phyloP scores from a whole-genome alignment of 2,888 invertebrate species.

The Tenthredo amoena region DNA sequence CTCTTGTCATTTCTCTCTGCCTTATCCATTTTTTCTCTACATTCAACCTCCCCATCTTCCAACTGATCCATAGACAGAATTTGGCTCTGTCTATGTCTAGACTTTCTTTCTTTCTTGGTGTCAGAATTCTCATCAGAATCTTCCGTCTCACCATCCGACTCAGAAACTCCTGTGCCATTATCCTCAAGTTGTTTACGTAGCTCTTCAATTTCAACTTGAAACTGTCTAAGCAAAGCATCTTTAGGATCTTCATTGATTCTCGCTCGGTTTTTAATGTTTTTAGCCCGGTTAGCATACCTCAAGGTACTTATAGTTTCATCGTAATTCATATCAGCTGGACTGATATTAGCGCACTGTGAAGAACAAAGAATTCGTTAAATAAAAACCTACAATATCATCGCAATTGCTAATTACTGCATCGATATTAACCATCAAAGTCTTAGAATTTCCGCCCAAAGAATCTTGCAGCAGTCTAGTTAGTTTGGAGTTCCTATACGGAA shows the following conservation, averaged over 20 bases:
- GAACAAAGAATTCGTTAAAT: conserved; percentile 49
- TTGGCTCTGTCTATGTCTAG: conserved; percentile 75
- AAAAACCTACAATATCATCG: conserved; percentile 39
- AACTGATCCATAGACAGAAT: conserved; percentile 80
- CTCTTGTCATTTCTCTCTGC: conserved; percentile 81
- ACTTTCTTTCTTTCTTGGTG: conserved; percentile 71
- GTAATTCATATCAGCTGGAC: conserved; percentile 97
- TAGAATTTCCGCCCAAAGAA: conserved; percentile 97
- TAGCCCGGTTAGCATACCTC: conserved; percentile 97
- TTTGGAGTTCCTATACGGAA: conserved; percentile 99
- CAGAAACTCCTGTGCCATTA: conserved; percentile 76
- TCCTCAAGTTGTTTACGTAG: conserved; percentile 92
- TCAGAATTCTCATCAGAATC: conserved; percentile 70
- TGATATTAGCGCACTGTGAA: conserved; percentile 94
- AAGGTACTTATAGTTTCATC: conserved; percentile 98
- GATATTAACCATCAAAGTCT: conserved; percentile 90
- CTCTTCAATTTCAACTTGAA: conserved; percentile 97
- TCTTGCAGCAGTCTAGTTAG: conserved; percentile 96
- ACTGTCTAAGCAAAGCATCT: conserved; percentile 95
- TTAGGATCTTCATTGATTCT: conserved; percentile 98
- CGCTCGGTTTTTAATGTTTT: conserved; percentile 97
- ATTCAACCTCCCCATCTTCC: conserved; percentile 80
- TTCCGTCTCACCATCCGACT: conserved; percentile 73
- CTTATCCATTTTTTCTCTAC: conserved; percentile 77
- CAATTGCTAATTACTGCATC: background rate